Evolutionary conservation across 2,888 invertebrate genomes (phyloP).

Genomic region (Rhamnusium bicolor): DNA sequence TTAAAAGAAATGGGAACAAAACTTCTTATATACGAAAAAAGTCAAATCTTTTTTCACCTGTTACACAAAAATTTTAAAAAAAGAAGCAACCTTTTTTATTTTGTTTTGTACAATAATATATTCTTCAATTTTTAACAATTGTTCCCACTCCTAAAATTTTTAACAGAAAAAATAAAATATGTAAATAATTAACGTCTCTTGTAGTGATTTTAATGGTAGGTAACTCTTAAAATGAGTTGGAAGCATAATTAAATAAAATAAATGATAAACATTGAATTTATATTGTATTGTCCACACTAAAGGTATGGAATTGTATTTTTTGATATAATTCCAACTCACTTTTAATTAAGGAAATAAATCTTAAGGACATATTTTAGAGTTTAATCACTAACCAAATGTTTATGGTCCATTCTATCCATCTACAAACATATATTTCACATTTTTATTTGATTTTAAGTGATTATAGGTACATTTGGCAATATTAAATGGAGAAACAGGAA

Average conservation of each 20-base stretch:
- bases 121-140: conserved; percentile 49
- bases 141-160: conserved; percentile 50
- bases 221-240: conserved; percentile 12
- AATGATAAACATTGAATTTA: too few relatives aligned
- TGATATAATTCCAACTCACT: neutral
- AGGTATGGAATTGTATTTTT: too few relatives aligned
- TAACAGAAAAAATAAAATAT: conserved; percentile 43
- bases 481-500: conserved; percentile 58
- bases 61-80: conserved; percentile 36
- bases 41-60: conserved; percentile 21
- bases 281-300: too few relatives aligned
- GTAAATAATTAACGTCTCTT: conserved; percentile 30
- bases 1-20: conserved; percentile 49
- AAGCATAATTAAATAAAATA: neutral
- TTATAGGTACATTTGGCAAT: conserved; percentile 66
- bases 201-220: neutral
- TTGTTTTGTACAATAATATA: conserved; percentile 44
- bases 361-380: neutral
- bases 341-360: neutral
- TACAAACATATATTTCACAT: conserved; percentile 64
- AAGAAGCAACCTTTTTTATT: conserved; percentile 37
- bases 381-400: conserved; percentile 59
- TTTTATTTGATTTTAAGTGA: conserved; percentile 59
- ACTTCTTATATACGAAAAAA: conserved; percentile 31
- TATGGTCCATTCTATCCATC: conserved; percentile 59